phyloP scores from a whole-genome alignment of 2,797 vertebrate genomes.

The Acipenser oxyrinchus region DNA sequence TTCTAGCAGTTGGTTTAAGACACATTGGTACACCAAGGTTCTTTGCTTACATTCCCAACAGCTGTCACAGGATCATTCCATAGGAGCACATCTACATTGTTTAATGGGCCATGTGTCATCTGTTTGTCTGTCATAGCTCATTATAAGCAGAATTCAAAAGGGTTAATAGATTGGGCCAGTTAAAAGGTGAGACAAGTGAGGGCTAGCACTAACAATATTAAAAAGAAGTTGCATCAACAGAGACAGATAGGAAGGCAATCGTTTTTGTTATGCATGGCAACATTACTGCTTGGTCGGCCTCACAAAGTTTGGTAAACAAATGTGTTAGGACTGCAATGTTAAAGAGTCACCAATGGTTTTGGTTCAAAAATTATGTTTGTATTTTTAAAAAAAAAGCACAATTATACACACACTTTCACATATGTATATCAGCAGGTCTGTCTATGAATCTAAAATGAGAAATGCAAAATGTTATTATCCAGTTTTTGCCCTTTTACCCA shows the following conservation, averaged over 20 bases:
- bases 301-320: constrained; percentile 31
- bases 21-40: too few species aligned
- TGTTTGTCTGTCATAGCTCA: constrained; percentile 58
- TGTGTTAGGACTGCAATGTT: constrained; percentile 13
- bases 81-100: constrained; percentile 49
- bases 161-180: constrained; percentile 76
- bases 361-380: too few species aligned
- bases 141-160: constrained; percentile 58
- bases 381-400: too few species aligned
- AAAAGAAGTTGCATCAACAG: constrained; percentile 40
- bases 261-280: constrained; percentile 5
- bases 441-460: too few species aligned
- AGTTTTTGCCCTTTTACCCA: too few species aligned
- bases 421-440: too few species aligned
- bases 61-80: constrained; percentile 57
- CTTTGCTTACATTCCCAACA: constrained; percentile 29
- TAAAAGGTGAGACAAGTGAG: constrained; percentile 63
- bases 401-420: too few species aligned
- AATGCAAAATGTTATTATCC: too few species aligned
- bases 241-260: constrained; percentile 6
- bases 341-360: too few species aligned
- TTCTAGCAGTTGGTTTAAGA: background rate
- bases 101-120: constrained; percentile 56
- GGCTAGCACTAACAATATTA: constrained; percentile 47
- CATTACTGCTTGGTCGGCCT: constrained; percentile 12